Conservation (phyloP, 2,888 invertebrate species). For the Hymenopus coronatus region DNA sequence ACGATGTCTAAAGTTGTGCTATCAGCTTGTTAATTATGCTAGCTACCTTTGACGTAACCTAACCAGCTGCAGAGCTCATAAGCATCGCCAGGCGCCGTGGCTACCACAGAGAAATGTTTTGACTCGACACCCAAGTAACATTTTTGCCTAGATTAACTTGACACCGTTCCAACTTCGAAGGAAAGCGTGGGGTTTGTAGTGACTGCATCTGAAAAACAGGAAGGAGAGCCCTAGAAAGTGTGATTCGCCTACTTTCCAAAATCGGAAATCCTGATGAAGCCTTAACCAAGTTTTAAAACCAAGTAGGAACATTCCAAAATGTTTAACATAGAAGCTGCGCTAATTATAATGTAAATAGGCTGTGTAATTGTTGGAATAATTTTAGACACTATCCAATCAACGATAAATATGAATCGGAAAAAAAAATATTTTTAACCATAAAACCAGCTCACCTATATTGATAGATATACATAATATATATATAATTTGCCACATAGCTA, state of each 20-base stretch:
- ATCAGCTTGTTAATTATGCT: neutral
- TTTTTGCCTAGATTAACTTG: neutral
- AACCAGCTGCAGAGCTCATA: neutral
- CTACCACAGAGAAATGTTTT: neutral
- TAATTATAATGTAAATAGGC: no score
- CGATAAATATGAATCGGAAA: no score
- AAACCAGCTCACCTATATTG: no score
- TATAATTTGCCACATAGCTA: no score
- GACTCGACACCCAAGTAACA: neutral
- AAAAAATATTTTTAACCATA: no score
- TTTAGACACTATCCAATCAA: no score
- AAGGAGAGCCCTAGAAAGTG: neutral
- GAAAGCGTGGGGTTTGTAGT: neutral
- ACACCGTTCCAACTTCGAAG: constrained; percentile 5
- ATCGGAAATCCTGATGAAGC: neutral
- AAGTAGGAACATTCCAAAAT: no score
- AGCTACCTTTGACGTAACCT: neutral
- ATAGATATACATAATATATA: no score
- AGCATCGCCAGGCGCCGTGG: neutral
- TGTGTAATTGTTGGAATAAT: no score
- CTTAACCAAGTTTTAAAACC: no score
- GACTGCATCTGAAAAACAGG: neutral
- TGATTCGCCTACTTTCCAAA: neutral
- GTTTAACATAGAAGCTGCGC: no score
- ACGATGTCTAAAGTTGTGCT: no score